phyloP scores from a whole-genome alignment of 2,113 vertebrate species.

The Atlantisia rogersi region DNA sequence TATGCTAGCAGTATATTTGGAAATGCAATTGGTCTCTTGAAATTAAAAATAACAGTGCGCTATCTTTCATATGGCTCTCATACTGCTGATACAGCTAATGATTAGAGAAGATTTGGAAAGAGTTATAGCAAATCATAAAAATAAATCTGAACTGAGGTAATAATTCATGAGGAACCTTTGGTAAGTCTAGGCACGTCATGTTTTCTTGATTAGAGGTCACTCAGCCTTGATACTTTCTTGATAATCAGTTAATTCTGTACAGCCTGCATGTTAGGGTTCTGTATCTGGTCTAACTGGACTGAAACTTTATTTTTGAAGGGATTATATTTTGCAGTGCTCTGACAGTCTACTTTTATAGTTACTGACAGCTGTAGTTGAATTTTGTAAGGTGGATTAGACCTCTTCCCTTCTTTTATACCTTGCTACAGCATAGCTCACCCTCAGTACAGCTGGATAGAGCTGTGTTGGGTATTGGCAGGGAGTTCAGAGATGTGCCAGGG shows the following conservation, averaged over 20 bases:
- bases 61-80: slow-evolving; percentile 32
- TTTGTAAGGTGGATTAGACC: background rate
- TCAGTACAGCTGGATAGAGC: background rate
- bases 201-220: slow-evolving; percentile 33
- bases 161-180: slow-evolving; percentile 37
- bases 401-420: background rate
- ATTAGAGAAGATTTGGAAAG: slow-evolving; percentile 47
- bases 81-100: slow-evolving; percentile 56
- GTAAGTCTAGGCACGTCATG: background rate
- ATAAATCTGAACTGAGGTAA: slow-evolving; percentile 34
- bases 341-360: background rate
- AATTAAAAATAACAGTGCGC: slow-evolving; percentile 47
- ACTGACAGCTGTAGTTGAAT: background rate
- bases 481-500: background rate
- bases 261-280: background rate
- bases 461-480: background rate
- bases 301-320: background rate
- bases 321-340: background rate
- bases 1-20: slow-evolving; percentile 51
- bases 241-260: background rate
- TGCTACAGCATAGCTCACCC: background rate
- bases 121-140: slow-evolving; percentile 52
- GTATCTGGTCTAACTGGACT: accelerated
- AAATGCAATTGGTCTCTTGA: slow-evolving; percentile 61
- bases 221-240: background rate